phyloP scores from a whole-genome alignment of 1,140 invertebrate species.

The Drosophila athabasca region DNA sequence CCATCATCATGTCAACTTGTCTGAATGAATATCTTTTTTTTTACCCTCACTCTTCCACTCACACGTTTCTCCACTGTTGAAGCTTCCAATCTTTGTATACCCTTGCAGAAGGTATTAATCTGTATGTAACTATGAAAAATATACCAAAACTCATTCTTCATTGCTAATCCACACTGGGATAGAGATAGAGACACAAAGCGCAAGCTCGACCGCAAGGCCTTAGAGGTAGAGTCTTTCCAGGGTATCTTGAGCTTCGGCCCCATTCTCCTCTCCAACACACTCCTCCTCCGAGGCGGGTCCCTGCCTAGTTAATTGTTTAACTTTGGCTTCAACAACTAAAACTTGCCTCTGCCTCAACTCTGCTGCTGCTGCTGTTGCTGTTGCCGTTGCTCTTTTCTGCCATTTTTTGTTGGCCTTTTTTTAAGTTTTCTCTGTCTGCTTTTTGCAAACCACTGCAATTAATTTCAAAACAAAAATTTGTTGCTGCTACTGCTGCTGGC shows the following conservation, averaged over 20 bases:
- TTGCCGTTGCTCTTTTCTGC: neutral
- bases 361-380: slow-evolving; percentile 1
- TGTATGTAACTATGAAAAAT: too few species aligned
- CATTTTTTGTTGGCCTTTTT: slow-evolving; percentile 4
- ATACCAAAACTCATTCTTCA: too few species aligned
- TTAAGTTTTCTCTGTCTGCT: slow-evolving; percentile 12
- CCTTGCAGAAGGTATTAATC: too few species aligned
- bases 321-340: slow-evolving; percentile 46
- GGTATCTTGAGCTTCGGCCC: too few species aligned
- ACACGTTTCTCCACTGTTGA: neutral
- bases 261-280: neutral
- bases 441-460: slow-evolving; percentile 66
- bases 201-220: too few species aligned
- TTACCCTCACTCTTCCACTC: neutral
- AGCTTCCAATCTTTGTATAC: neutral
- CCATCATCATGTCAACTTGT: slow-evolving; percentile 49
- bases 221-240: too few species aligned
- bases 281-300: neutral
- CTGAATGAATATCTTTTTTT: slow-evolving; percentile 48
- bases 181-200: too few species aligned
- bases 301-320: slow-evolving; percentile 59
- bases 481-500: slow-evolving; percentile 45
- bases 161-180: too few species aligned
- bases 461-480: slow-evolving; percentile 69
- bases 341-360: slow-evolving; percentile 12